A percentile compares a stretch with the other conserved stretches of the same genome.
These are phyloP conservation scores for Trypoxylon attenuatum DNA, from an alignment of 2,888 invertebrate genomes.

Conservation along the genomic window DNA sequence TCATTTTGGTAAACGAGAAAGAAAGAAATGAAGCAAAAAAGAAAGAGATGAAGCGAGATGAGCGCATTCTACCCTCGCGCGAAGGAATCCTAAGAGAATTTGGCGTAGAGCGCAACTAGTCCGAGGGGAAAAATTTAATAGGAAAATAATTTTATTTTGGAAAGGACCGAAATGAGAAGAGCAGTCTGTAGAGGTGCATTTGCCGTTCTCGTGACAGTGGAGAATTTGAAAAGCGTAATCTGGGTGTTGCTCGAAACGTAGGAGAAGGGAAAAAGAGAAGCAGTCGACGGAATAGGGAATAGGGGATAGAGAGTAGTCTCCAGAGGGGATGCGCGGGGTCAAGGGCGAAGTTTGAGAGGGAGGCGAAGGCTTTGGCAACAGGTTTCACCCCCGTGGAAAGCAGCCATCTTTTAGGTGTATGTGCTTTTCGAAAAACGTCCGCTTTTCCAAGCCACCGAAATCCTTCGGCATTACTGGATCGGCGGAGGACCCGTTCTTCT, in stretches of 20 bases:
- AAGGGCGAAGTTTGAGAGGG: constrained; percentile 27
- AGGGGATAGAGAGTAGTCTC: too few relatives aligned
- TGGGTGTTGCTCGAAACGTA: constrained; percentile 4
- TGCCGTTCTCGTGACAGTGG: constrained; percentile 20
- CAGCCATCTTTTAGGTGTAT: constrained; percentile 46
- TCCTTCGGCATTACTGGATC: not conserved
- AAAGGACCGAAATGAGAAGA: constrained; percentile 17
- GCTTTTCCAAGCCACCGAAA: constrained; percentile 39
- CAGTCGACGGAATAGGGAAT: constrained; percentile 28
- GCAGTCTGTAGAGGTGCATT: constrained; percentile 11
- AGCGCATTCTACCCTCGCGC: not conserved
- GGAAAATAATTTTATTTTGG: not conserved
- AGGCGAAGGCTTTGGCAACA: constrained; percentile 66
- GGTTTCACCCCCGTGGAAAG: constrained; percentile 66
- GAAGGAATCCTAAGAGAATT: not conserved
- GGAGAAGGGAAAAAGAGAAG: not conserved
- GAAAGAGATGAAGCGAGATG: too few relatives aligned
- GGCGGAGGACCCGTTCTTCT: constrained; percentile 32
- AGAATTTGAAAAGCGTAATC: constrained; percentile 43
- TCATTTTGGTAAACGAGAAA: constrained; percentile 47
- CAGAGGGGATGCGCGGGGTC: constrained; percentile 31
- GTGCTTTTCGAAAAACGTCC: constrained; percentile 69
- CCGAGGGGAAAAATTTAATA: not conserved
- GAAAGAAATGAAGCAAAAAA: too few relatives aligned
- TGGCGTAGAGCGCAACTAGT: too few relatives aligned